Percentiles rank a stretch among this genome's conserved stretches.
Conservation (phyloP, 2,888 invertebrate species). For the Eueremaeus valkanovi region DNA sequence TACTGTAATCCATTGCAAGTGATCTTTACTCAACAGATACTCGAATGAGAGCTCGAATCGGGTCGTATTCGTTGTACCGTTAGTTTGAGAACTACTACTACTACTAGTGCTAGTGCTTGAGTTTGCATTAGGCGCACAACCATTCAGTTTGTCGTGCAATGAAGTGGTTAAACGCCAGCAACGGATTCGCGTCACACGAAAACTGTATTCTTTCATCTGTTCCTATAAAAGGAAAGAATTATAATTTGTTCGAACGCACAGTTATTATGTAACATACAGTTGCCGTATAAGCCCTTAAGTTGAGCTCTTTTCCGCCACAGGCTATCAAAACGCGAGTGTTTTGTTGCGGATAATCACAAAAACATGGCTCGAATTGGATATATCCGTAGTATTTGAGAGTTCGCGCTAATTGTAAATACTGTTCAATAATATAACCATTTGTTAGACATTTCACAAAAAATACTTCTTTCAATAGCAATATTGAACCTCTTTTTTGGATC, state of each 20-base stretch:
- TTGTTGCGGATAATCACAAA: slow-evolving; percentile 70
- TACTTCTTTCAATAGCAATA: background rate
- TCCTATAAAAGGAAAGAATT: slow-evolving; percentile 2
- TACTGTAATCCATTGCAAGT: slow-evolving; percentile 88
- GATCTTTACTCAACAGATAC: slow-evolving; percentile 85
- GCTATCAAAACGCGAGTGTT: slow-evolving; percentile 67
- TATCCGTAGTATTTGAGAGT: slow-evolving; percentile 84
- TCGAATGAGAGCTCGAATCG: slow-evolving; percentile 85
- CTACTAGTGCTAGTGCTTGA: slow-evolving; percentile 18
- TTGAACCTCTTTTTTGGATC: slow-evolving; percentile 73
- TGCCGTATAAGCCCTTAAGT: slow-evolving; percentile 56
- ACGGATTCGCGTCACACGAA: slow-evolving; percentile 91
- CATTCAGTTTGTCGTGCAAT: slow-evolving; percentile 47
- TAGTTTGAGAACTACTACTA: slow-evolving; percentile 22
- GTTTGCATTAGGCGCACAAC: slow-evolving; percentile 42
- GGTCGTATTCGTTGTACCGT: slow-evolving; percentile 49
- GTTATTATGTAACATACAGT: background rate
- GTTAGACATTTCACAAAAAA: background rate
- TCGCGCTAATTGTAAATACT: slow-evolving; percentile 81
- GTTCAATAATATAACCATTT: slow-evolving; percentile 8
- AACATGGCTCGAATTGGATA: slow-evolving; percentile 70
- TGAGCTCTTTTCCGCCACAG: slow-evolving; percentile 80
- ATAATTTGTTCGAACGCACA: background rate
- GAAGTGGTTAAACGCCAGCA: slow-evolving; percentile 91
- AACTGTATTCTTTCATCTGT: slow-evolving; percentile 71